A percentile compares a stretch with the other conserved stretches of the same genome.
phyloP scores from a whole-genome alignment of 2,888 invertebrate species.

The Cephus pulcher region DNA sequence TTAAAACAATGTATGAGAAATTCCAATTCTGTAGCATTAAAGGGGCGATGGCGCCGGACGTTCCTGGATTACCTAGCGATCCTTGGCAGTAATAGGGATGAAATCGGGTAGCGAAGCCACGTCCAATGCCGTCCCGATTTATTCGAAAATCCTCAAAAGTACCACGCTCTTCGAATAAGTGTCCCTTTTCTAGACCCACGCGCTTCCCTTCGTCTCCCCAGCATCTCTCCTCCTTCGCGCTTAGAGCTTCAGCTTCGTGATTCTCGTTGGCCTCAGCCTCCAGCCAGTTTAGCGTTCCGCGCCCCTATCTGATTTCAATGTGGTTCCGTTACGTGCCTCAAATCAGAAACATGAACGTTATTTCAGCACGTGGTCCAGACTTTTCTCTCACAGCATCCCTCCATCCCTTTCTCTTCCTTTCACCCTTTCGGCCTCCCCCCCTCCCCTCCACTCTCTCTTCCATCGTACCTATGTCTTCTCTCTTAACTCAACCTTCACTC shows the following conservation, averaged over 20 bases:
- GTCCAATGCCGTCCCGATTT: slow-evolving; percentile 38
- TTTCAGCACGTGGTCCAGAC: slow-evolving; percentile 53
- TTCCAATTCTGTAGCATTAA: slow-evolving; percentile 27
- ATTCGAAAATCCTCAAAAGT: slow-evolving; percentile 51
- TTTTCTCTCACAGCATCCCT: slow-evolving; percentile 34
- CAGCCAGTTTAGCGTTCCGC: slow-evolving; percentile 56
- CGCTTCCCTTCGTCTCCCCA: slow-evolving; percentile 30
- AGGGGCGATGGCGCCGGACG: slow-evolving; percentile 26
- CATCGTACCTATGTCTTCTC: slow-evolving; percentile 19
- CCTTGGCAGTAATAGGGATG: slow-evolving; percentile 9
- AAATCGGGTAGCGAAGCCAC: not conserved
- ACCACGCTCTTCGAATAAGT: slow-evolving; percentile 41
- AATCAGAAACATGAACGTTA: slow-evolving; percentile 61
- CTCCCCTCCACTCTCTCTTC: not conserved
- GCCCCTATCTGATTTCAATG: slow-evolving; percentile 62
- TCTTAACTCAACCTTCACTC: slow-evolving; percentile 14
- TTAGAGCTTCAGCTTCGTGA: not conserved
- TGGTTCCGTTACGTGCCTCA: slow-evolving; percentile 61
- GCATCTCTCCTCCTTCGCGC: slow-evolving; percentile 15
- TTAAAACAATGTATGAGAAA: slow-evolving; percentile 20
- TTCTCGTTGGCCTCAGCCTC: slow-evolving; percentile 8
- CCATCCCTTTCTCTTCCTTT: not conserved
- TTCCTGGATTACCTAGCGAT: slow-evolving; percentile 42
- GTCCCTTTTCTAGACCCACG: slow-evolving; percentile 14
- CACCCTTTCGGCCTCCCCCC: not conserved